Base-by-base conservation (phyloP, 2,888 invertebrate genomes). In the Acanthoscelides obtectus region DNA sequence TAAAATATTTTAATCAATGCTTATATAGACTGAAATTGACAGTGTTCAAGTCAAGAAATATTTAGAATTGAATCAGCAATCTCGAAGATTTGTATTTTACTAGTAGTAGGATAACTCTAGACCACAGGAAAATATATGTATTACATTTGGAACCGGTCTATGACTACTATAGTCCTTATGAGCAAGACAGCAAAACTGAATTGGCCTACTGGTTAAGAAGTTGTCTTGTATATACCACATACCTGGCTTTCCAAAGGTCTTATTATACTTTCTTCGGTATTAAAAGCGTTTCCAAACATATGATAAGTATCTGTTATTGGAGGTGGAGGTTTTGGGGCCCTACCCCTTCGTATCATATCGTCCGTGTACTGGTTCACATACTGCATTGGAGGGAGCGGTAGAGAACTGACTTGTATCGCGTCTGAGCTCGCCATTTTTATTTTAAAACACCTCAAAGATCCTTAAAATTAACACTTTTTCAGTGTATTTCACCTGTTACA, bases 281-380 rank as follows among this genome's bases (percentile, higher is more conserved):
- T 94, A 81, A 97, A 98, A 22, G 93, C 90, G 81, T 93, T 93
- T 19, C 98, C 98, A 88, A 98, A 98, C 97, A 98, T 97, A 25
- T 93, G 92, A 84, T 98, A 98, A 0, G 92, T 91, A 83, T 96
- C 96, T 81, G 92, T 93, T 79, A 95, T 94, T 4, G 95, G 95
- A 20, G 93, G 92, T 21, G 96, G 96, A 74, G 97, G 96, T 75
- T 93, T 89, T 5, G 97, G 97, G 20, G 93, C 93, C 80, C 95
- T 89, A 71, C 95, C 95, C 83, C 95, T 88, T 77, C 94, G 89
- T 71, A 97, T 90, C 88, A 96, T 95, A 81, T 98, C 98, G 84
- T 98, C 98, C 8, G 96, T 94, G 82, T 95, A 98, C 77, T 93
- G 91, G 84, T 93, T 95, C 68, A 96, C 93, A 84, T 97, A 98